Evolutionary conservation across 2,113 vertebrate species (phyloP).

Genomic region (Pelmatolapia mariae): DNA sequence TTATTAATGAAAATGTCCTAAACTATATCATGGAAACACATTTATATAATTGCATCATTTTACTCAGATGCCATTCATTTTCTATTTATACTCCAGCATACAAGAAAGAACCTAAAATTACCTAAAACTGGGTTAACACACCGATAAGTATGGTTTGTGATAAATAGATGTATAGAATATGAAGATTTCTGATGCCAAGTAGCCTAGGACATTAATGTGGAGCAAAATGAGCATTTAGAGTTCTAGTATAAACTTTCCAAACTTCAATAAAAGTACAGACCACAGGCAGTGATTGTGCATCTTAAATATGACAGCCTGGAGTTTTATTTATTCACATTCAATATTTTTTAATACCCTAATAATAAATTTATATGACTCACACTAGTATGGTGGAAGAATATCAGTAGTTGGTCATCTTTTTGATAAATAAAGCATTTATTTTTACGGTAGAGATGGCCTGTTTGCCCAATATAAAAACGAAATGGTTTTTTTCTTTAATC

Average conservation of each 20-base stretch:
- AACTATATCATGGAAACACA: background rate
- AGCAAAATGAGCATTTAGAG: background rate
- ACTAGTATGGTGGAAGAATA: background rate
- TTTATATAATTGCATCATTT: background rate
- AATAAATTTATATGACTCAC: background rate
- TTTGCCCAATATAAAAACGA: background rate
- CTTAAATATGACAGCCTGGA: background rate
- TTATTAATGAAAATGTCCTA: background rate
- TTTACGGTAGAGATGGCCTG: background rate
- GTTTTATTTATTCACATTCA: background rate
- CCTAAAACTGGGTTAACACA: background rate
- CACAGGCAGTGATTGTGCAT: background rate
- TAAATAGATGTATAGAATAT: background rate
- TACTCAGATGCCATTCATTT: background rate
- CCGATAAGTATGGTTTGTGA: background rate
- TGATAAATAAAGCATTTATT: background rate
- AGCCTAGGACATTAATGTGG: background rate
- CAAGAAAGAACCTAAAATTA: background rate
- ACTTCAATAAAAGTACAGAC: background rate
- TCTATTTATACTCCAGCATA: background rate
- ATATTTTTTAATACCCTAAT: background rate
- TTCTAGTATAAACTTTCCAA: background rate
- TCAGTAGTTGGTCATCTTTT: background rate
- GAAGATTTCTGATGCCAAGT: background rate
- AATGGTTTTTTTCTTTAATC: background rate